A percentile compares a stretch with the other conserved stretches of the same genome.
These are phyloP conservation scores for Leptopilina clavipes DNA, from an alignment of 1,140 invertebrate species.

Conservation along the genomic window DNA sequence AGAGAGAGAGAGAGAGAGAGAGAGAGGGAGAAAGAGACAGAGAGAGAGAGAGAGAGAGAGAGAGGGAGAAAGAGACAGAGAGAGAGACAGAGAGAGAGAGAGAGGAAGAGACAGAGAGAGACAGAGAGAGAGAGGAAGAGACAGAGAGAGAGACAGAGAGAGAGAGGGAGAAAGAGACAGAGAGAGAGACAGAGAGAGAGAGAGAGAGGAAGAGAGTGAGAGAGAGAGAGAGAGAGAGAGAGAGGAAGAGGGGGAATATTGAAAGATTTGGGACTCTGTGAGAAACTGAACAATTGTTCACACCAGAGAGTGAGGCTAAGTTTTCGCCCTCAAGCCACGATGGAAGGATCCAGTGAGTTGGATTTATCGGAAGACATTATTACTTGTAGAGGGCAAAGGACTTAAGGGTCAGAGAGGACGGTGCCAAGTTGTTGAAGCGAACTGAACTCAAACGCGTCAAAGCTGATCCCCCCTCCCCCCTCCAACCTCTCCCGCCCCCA, in stretches of 20 bases:
- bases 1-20: too few relatives aligned
- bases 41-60: too few relatives aligned
- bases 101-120: too few relatives aligned
- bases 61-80: too few relatives aligned
- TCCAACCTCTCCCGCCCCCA: too few relatives aligned
- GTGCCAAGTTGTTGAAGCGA: slow-evolving; percentile 32
- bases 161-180: too few relatives aligned
- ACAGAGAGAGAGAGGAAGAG: too few relatives aligned
- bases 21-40: too few relatives aligned
- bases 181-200: too few relatives aligned
- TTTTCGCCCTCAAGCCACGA: slow-evolving; percentile 48
- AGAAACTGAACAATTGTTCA: slow-evolving; percentile 54
- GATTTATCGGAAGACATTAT: slow-evolving; percentile 58
- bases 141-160: too few relatives aligned
- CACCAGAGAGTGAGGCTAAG: slow-evolving; percentile 49
- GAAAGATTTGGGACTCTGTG: neutral
- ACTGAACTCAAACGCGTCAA: slow-evolving; percentile 27
- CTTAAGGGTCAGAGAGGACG: slow-evolving; percentile 21
- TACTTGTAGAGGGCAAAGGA: slow-evolving; percentile 41
- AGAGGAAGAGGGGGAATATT: neutral
- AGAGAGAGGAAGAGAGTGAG: neutral
- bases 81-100: too few relatives aligned
- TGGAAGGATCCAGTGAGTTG: slow-evolving; percentile 52
- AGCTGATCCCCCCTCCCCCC: neutral
- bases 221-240: slow-evolving; percentile 39